These are phyloP conservation scores for Clinocottus analis DNA, from an alignment of 2,113 vertebrate species.

Conservation along the genomic window DNA sequence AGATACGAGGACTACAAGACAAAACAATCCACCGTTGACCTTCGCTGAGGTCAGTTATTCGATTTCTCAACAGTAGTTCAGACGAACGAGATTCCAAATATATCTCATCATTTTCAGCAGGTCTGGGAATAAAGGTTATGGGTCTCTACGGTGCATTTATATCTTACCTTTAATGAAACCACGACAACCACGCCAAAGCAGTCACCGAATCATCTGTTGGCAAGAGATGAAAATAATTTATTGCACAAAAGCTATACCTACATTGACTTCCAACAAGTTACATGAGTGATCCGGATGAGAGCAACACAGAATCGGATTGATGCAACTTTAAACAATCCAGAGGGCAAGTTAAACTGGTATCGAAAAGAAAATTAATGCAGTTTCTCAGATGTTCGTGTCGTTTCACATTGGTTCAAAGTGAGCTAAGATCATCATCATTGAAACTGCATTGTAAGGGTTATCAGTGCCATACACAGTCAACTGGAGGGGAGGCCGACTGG, in stretches of 20 bases:
- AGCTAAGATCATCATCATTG: conserved; percentile 87
- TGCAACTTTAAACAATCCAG: too few species aligned
- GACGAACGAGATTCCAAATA: conserved; percentile 91
- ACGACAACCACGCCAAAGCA: fast-evolving
- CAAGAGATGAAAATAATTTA: not conserved
- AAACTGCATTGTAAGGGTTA: conserved; percentile 33
- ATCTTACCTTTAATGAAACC: not conserved
- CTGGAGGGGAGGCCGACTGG: not conserved
- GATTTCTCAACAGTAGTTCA: conserved; percentile 87
- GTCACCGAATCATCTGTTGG: not conserved
- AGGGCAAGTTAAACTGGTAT: not conserved
- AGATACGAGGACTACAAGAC: not conserved
- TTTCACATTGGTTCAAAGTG: conserved; percentile 87
- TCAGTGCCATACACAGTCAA: not conserved
- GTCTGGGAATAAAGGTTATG: fast-evolving
- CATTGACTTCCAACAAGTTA: too few species aligned
- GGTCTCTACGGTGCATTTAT: fast-evolving
- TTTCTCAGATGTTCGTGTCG: conserved; percentile 68
- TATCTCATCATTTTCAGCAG: conserved; percentile 77
- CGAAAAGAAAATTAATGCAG: conserved; percentile 13
- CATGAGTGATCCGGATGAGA: too few species aligned
- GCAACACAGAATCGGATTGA: too few species aligned
- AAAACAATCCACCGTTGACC: fast-evolving
- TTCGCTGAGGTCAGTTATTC: conserved; percentile 63
- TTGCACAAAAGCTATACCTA: too few species aligned